Percentiles rank a stretch among this genome's conserved stretches.
These are phyloP conservation scores for Galerucella calmariensis DNA, from an alignment of 2,888 invertebrate genomes.

Conservation along the genomic window DNA sequence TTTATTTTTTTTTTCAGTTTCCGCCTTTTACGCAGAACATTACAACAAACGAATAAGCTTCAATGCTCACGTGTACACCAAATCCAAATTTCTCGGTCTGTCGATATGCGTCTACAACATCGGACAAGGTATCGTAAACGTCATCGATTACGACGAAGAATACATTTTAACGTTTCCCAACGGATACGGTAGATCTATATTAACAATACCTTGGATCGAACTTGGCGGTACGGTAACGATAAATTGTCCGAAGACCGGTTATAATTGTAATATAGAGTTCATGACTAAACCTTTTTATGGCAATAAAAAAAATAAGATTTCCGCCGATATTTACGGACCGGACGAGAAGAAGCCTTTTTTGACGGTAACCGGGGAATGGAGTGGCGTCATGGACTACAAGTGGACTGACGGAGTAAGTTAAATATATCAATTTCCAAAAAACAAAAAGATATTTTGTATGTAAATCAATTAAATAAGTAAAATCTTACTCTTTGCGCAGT, in stretches of 20 bases:
- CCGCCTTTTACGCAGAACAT: slow-evolving; percentile 99
- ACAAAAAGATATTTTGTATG: no score
- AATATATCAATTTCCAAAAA: neutral
- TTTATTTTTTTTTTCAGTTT: slow-evolving; percentile 72
- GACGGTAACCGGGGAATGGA: slow-evolving; percentile 95
- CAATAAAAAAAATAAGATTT: slow-evolving; percentile 91
- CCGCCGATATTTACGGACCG: slow-evolving; percentile 83
- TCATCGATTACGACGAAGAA: slow-evolving; percentile 91
- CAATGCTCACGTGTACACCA: slow-evolving; percentile 98
- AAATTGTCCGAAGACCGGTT: slow-evolving; percentile 90
- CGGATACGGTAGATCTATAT: slow-evolving; percentile 97
- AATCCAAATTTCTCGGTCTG: slow-evolving; percentile 97
- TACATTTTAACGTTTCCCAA: slow-evolving; percentile 97
- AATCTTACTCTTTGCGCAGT: no score
- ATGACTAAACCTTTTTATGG: slow-evolving; percentile 98
- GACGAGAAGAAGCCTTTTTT: slow-evolving; percentile 91
- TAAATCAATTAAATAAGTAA: no score
- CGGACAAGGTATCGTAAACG: slow-evolving; percentile 91
- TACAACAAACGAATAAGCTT: slow-evolving; percentile 89
- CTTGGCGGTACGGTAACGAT: slow-evolving; percentile 93
- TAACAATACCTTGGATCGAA: slow-evolving; percentile 99
- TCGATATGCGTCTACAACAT: slow-evolving; percentile 98
- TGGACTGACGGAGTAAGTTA: slow-evolving; percentile 77
- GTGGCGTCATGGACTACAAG: slow-evolving; percentile 92
- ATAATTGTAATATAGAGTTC: slow-evolving; percentile 93